Conservation (phyloP, 1,140 invertebrate species). For the Agrilus planipennis region DNA sequence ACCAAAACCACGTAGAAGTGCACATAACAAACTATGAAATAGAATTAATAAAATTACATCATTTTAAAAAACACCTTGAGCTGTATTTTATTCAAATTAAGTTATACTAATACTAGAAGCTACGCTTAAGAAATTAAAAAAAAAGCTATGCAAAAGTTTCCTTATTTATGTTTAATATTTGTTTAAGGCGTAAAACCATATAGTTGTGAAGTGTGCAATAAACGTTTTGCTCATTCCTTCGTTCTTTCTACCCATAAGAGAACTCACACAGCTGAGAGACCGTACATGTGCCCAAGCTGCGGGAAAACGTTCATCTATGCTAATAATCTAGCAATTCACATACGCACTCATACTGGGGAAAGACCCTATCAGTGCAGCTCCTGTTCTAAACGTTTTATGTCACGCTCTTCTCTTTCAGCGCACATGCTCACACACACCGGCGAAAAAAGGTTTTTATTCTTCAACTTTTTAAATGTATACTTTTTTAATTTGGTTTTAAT, state of each 20-base stretch:
- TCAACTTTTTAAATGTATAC: conserved; percentile 1
- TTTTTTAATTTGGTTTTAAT: neutral
- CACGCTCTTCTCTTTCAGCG: neutral
- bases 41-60: neutral
- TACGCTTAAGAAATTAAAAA: neutral
- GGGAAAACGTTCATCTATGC: conserved; percentile 22
- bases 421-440: conserved; percentile 69
- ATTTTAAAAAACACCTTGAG: neutral
- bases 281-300: conserved; percentile 6
- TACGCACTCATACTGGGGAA: conserved; percentile 20
- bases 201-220: conserved; percentile 2
- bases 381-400: conserved; percentile 10
- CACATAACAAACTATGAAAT: neutral
- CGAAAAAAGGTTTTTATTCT: conserved; percentile 18
- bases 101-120: neutral
- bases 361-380: conserved; percentile 21
- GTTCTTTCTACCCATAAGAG: conserved; percentile 13
- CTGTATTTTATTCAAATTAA: neutral
- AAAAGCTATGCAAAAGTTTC: too few relatives aligned
- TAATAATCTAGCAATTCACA: conserved; percentile 24
- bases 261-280: conserved; percentile 2
- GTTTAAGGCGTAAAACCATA: conserved; percentile 2
- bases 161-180: too few relatives aligned
- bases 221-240: conserved; percentile 18
- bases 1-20: too few relatives aligned